Conservation (phyloP, 2,113 vertebrate genomes). For the Callochromis pleurospilus region DNA sequence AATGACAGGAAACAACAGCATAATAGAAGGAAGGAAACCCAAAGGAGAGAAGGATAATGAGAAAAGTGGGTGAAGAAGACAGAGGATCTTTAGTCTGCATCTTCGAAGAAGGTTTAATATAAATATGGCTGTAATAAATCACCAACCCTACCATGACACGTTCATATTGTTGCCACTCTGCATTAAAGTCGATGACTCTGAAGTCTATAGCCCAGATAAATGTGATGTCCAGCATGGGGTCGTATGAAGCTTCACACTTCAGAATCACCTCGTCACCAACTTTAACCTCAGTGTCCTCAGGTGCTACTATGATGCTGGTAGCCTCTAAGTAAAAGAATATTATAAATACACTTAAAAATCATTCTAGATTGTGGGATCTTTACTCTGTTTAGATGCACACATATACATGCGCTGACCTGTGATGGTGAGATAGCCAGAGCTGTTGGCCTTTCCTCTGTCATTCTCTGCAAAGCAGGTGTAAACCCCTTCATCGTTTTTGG, state of each 20-base stretch:
- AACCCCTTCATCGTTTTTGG: conserved; percentile 81
- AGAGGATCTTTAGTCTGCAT: background rate
- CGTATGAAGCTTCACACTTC: conserved; percentile 87
- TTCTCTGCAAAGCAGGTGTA: conserved; percentile 96
- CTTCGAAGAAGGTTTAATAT: background rate
- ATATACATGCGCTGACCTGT: conserved; percentile 72
- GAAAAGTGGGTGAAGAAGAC: background rate
- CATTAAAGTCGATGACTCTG: conserved; percentile 86
- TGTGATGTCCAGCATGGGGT: conserved; percentile 85
- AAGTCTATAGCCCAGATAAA: conserved; percentile 93
- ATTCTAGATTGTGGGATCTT: background rate
- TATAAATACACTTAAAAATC: background rate
- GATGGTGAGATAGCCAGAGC: conserved; percentile 85
- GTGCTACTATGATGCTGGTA: conserved; percentile 82
- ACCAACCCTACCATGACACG: conserved; percentile 76
- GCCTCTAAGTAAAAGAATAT: conserved; percentile 71
- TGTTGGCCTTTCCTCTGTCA: conserved; percentile 88
- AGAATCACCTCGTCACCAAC: conserved; percentile 87
- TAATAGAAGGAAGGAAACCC: background rate
- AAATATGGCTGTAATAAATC: background rate
- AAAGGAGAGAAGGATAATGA: background rate
- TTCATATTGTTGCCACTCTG: conserved; percentile 83
- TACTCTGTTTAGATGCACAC: background rate
- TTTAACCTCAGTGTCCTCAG: conserved; percentile 79
- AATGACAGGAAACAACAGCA: background rate